Evolutionary conservation across 1,140 invertebrate species (phyloP), one percentile per base, ranked within the genome.

Genomic region (Whitmania pigra): DNA sequence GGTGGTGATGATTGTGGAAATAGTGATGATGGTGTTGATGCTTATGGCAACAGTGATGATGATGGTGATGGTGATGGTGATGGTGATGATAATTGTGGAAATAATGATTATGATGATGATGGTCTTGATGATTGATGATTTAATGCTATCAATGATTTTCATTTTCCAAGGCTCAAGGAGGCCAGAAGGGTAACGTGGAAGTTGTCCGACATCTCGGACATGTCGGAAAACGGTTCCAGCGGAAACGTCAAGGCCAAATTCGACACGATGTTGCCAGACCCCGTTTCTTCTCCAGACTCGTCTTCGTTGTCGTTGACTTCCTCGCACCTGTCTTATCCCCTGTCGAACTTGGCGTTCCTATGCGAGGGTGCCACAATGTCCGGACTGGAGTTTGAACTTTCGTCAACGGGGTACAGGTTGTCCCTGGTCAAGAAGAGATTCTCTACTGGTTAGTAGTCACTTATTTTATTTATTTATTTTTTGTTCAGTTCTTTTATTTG

Each of bases 331-430:
- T 71, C 27, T 25, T 69, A 66, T 4, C 72, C 49, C 60, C 36
- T 63, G 7, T 88, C 96, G 75, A 89, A 89, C 27, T 88, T 92
- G 25, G 92, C 94, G 82, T 97, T 97, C 82, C 90, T 93, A 80
- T 94, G 92, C 82, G 92, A 94, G 83, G 93, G 92, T 63, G 91
- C 93, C 43, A 95, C 93, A 0, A 82, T 97, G 15, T 95, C 93
- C 27, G 93, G 93, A 49, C 87, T 92, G 69, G 93, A 96, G 77
- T 96, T 97, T 82, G 90, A 94, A 81, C 83, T 97, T 25, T 83
- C 89, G 71, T 92, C 91, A 13, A 82, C 87, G 72, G 93, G 93
- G 9, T 97, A 97, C 82, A 86, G 94, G 78, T 83, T 97, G 72
- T 97, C 94, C 36, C 86, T 97, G 75, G 89, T 94, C 57, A 97